Evolutionary conservation across 2,113 vertebrate genomes (phyloP).

Genomic region (Rousettus leschenaultii): DNA sequence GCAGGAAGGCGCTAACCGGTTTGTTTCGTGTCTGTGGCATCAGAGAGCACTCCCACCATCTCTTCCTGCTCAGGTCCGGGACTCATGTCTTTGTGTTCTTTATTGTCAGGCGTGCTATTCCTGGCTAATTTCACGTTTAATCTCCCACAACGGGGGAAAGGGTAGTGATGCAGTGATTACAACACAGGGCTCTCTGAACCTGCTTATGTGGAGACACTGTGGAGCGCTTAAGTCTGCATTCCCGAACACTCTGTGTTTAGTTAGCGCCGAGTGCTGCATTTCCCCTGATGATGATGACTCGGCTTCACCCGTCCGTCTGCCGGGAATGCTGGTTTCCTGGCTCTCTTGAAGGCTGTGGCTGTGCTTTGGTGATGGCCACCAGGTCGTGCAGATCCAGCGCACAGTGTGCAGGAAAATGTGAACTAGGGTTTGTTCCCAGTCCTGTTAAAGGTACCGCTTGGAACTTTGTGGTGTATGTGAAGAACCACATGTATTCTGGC

Average conservation of each 20-base stretch:
- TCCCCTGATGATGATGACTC: background rate
- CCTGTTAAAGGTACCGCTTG: background rate
- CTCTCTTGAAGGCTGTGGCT: background rate
- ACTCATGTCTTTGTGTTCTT: background rate
- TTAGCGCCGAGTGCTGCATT: background rate
- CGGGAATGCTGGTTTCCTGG: background rate
- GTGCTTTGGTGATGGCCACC: background rate
- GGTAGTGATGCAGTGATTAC: background rate
- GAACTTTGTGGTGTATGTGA: background rate
- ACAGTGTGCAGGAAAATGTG: background rate
- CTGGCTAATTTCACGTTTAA: constrained; percentile 38
- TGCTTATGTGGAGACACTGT: background rate
- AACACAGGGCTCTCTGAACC: constrained; percentile 15
- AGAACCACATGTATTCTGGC: background rate
- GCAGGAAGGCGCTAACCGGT: background rate
- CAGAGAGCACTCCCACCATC: no score
- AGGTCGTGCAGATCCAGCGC: background rate
- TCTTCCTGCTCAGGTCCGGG: background rate
- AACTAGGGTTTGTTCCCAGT: background rate
- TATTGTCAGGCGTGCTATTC: background rate
- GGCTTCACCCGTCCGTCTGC: no score
- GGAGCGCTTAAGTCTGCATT: background rate
- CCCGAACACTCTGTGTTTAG: background rate
- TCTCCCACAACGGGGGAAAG: constrained; percentile 46
- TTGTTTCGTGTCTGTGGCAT: background rate